Base-by-base conservation (phyloP, 1,140 invertebrate genomes). In the Achatina immaculata region DNA sequence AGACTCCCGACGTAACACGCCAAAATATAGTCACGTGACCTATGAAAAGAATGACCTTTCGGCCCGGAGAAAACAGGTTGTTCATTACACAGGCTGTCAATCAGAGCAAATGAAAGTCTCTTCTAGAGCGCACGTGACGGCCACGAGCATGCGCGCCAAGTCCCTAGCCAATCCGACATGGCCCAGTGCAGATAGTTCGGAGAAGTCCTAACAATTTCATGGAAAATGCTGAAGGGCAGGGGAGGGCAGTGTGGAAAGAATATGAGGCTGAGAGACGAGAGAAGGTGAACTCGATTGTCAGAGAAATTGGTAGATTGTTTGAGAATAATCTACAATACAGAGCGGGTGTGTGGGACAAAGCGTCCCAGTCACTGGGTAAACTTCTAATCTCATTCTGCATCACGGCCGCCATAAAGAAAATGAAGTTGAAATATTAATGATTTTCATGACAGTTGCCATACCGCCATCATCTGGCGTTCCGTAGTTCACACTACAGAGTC, bases 41-140 rank as follows among this genome's bases (percentile, higher is more conserved):
- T 62, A n/a, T 62, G n/a, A 62, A 62, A 62, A 34, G n/a, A 9
- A 9, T 31, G 58, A 9, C 58, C n/a, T 62, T 62, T 62, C 31
- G 31, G 58, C 4, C 31, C 58, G 28, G n/a, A 31, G 1, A 6
- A n/a, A n/a, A 4, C 58, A 62, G 58, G 58, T 62, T 34, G 58
- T 62, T 31, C 58, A 31, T 62, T 62, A 62, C 58, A 62, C 58
- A 31, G 58, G 58, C 58, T 62, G 58, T 62, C 58, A 62, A 62
- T 62, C 58, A 62, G 58, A 62, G 31, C 58, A 62, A 62, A 62
- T 62, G 58, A 62, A 62, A 31, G 4, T 62, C 28, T 2, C 6
- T 28, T 0, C 19, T 14, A 28, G 28, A 28, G 3, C 16, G 28
- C 58, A 62, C 58, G 58, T 62, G 58, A 62, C 58, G 6, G 28